phyloP scores from a whole-genome alignment of 2,888 invertebrate species.

The Calliopum simillimum region DNA sequence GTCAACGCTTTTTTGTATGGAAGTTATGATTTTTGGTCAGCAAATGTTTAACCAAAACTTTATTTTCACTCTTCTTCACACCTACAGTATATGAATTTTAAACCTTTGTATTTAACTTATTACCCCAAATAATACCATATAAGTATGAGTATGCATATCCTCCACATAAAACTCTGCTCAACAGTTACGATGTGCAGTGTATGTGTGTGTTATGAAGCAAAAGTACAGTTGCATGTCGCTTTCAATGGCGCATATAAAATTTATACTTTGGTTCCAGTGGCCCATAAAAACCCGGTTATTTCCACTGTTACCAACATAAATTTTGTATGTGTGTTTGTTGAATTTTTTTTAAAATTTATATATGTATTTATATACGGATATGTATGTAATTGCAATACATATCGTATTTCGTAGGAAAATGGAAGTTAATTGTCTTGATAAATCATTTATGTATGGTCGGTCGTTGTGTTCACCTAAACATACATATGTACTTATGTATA shows the following conservation, averaged over 20 bases:
- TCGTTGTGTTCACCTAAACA: slow-evolving; percentile 15
- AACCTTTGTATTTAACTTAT: too few relatives aligned
- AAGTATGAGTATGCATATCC: too few relatives aligned
- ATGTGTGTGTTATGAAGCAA: not conserved
- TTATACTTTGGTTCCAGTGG: slow-evolving; percentile 27
- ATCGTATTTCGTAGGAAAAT: slow-evolving; percentile 27
- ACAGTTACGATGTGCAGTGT: not conserved
- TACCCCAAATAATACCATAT: too few relatives aligned
- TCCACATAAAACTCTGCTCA: not conserved
- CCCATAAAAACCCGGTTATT: slow-evolving; percentile 16
- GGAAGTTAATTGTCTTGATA: slow-evolving; percentile 40
- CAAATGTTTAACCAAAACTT: not conserved
- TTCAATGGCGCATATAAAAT: slow-evolving; percentile 25
- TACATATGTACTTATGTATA: too few relatives aligned
- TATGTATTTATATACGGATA: not conserved
- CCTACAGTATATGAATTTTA: too few relatives aligned
- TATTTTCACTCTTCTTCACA: too few relatives aligned
- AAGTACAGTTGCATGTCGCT: not conserved
- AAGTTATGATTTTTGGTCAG: not conserved
- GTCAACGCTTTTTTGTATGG: not conserved
- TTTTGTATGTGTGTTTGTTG: not conserved
- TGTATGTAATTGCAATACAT: slow-evolving; percentile 8
- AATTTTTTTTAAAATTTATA: too few relatives aligned
- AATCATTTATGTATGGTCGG: slow-evolving; percentile 27
- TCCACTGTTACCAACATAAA: too few relatives aligned